Conservation (phyloP, 1,140 invertebrate genomes). For the Musca domestica region DNA sequence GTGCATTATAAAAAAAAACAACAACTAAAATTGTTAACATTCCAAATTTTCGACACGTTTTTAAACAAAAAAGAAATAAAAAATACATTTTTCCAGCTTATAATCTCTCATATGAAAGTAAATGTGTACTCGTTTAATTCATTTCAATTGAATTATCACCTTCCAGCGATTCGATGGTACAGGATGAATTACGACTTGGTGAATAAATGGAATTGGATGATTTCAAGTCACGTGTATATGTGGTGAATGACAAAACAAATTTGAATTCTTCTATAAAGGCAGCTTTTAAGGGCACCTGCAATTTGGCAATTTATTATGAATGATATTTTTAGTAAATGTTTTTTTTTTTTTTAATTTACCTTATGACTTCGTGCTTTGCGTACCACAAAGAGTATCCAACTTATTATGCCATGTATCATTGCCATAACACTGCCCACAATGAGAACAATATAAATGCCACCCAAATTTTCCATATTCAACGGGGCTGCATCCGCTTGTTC, state of each 20-base stretch:
- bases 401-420: constrained; percentile 51
- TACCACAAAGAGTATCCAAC: constrained; percentile 46
- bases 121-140: constrained; percentile 17
- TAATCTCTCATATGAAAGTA: no score
- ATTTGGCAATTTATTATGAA: background rate
- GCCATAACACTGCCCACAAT: constrained; percentile 57
- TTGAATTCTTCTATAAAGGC: constrained; percentile 70
- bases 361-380: constrained; percentile 38
- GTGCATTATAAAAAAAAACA: background rate
- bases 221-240: constrained; percentile 65
- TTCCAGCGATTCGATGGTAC: constrained; percentile 32
- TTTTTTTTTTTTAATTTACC: constrained; percentile 28
- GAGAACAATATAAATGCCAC: constrained; percentile 72
- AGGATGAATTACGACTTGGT: constrained; percentile 42
- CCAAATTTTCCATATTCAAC: constrained; percentile 63
- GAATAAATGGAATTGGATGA: constrained; percentile 45
- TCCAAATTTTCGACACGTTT: background rate
- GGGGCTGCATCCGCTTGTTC: constrained; percentile 42
- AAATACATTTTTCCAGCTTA: background rate
- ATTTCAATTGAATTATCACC: constrained; percentile 19
- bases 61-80: background rate
- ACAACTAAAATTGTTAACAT: constrained; percentile 19
- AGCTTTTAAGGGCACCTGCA: constrained; percentile 64
- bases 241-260: constrained; percentile 73
- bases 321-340: background rate